phyloP scores from a whole-genome alignment of 2,113 vertebrate species.

The Ictalurus furcatus region DNA sequence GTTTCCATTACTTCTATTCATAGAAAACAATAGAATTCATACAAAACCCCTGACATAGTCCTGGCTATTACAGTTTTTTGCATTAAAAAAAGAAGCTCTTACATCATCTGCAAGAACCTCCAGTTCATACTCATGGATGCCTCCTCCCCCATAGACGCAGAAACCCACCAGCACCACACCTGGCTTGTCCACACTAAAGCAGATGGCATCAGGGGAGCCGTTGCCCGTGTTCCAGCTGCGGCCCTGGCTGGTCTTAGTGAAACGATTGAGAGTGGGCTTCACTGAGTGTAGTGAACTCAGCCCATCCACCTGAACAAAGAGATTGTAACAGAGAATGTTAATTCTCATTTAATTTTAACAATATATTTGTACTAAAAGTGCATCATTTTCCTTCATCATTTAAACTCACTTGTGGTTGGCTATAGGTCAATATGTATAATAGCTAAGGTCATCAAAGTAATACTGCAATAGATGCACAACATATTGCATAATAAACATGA shows the following conservation, averaged over 20 bases:
- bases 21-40: no score
- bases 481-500: background rate
- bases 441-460: background rate
- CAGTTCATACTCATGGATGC: conserved; percentile 96
- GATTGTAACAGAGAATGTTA: background rate
- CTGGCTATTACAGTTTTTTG: background rate
- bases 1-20: background rate
- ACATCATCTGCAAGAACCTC: conserved; percentile 97
- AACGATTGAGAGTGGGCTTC: conserved; percentile 92
- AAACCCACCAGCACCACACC: conserved; percentile 95
- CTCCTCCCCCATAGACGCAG: conserved; percentile 96
- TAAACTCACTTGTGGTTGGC: background rate
- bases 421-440: background rate
- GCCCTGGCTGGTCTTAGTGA: conserved; percentile 97
- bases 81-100: conserved; percentile 60
- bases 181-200: conserved; percentile 93
- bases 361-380: background rate
- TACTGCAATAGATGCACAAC: background rate
- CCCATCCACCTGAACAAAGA: conserved; percentile 81
- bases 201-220: conserved; percentile 97
- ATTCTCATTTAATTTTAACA: background rate
- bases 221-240: conserved; percentile 99
- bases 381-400: background rate
- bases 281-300: conserved; percentile 94
- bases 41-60: background rate